Base-by-base conservation (phyloP, 2,113 vertebrate species). In the Prunella himalayana region DNA sequence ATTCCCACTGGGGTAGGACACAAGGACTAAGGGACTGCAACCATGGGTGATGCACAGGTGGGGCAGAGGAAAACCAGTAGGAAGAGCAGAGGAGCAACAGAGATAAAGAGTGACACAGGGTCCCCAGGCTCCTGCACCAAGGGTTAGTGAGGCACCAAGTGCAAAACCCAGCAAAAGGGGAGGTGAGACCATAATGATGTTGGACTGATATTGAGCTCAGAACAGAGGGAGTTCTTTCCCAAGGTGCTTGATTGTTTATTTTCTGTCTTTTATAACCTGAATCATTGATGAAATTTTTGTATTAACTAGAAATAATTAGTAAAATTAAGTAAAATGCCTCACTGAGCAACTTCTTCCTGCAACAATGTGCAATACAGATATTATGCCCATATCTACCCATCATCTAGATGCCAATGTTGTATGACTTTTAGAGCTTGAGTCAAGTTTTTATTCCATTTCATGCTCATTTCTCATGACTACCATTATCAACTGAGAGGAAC, bases 31-130 rank as follows among this genome's bases (percentile, higher is more conserved):
- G 18, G 12, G 33, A 35, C 3, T 41, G n/a, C 65, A 56, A 41
- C 11, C 13, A 10, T 4, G 11, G 30, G 31, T 21, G 0, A 30
- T 2, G 2, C 15, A 24, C 2, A 1, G 6, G 25, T 3, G 1
- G 14, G 25, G 9, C 18, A 82, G 33, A 59, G 8, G 14, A 64
- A 68, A 59, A 31, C 4, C 31, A 57, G 9, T 13, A 37, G 9
- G 5, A 82, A 49, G 0, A 57, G 25, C 27, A 72, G 60, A 79
- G 7, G 8, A 79, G 4, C 8, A 71, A 45, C 8, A 53, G 20
- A 73, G 13, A 57, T 3, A 9, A 75, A 44, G 22, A 11, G 5
- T 37, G 10, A 24, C 12, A 12, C 4, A 15, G 1, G 1, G 6
- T 42, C 7, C 20, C 6, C n/a, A 82, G 31, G 24, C 45, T 83